Base-by-base conservation (phyloP, 92 coral and sea anemone genomes). In the Montipora capitata region DNA sequence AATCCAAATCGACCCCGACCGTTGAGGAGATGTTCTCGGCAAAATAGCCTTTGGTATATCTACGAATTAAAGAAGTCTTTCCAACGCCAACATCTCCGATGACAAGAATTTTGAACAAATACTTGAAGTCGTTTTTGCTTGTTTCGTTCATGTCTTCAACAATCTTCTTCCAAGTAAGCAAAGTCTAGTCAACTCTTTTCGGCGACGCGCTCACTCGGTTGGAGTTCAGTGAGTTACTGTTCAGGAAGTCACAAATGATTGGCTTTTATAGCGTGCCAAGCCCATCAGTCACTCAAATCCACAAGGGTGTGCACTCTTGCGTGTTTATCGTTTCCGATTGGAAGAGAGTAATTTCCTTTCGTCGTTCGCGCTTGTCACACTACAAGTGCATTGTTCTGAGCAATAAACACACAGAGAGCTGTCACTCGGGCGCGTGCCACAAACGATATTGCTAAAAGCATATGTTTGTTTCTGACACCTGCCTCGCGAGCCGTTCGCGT, bases 51-150 rank as follows among this genome's bases (percentile, higher is more conserved):
- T 91, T 98, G 39, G 98, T 96, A 78, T 94, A 98, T 77, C 99
- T 92, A 16, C 98, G 95, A 74, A 98, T 98, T 20, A 98, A 90
- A 35, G 99, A 98, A 6, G 99, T 98, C 77, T 98, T 98, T 17
- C 99, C 99, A 68, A 98, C 99, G 43, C 98, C 98, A 3, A 96
- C 96, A 68, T 98, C 98, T 8, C 99, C 99, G 71, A 96, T 93
- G 2, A 98, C 93, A 69, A 98, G 83, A 48, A 98, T 96, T 85
- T 96, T 98, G 82, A 98, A 98, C 44, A 97, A 85, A 80, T 98
- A 94, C 80, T 98, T 96, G 82, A 92, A 92, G 67, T 92, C 94
- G 56, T 93, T 81, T 69, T 80, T 80, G 49, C 79, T 41, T 2
- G 71, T 68, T 15, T 91, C 94, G 63, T 72, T 82, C 94, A 91